These are phyloP conservation scores for Peromyscus californicus DNA, from an alignment of 2,113 vertebrate genomes.

Conservation along the genomic window DNA sequence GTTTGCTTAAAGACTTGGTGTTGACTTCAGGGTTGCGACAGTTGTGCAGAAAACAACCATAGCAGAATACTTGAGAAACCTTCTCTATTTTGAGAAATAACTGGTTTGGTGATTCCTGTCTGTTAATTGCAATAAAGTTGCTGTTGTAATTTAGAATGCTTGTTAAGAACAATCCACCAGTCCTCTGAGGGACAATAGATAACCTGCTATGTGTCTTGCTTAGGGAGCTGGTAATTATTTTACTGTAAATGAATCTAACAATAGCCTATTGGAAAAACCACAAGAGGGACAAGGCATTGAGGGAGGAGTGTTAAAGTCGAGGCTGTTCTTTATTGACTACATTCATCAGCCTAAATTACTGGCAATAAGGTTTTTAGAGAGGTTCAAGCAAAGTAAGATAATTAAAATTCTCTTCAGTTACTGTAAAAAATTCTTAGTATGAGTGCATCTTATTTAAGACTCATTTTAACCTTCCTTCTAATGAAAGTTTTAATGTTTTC, in stretches of 20 bases:
- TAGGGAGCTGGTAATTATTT: slow-evolving; percentile 84
- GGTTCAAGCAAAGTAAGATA: slow-evolving; percentile 73
- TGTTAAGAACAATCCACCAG: slow-evolving; percentile 75
- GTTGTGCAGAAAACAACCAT: slow-evolving; percentile 71
- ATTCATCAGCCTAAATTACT: slow-evolving; percentile 74
- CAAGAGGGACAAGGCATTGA: slow-evolving; percentile 65
- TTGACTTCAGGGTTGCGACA: slow-evolving; percentile 72
- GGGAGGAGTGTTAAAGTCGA: slow-evolving; percentile 61
- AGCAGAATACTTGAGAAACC: slow-evolving; percentile 61
- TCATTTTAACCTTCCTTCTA: slow-evolving; percentile 66
- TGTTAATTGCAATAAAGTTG: slow-evolving; percentile 81
- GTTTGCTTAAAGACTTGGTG: slow-evolving; percentile 64
- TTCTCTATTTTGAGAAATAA: slow-evolving; percentile 74
- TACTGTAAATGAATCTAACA: slow-evolving; percentile 82
- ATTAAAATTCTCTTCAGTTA: slow-evolving; percentile 75
- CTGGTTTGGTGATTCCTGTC: slow-evolving; percentile 74
- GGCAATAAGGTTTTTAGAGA: slow-evolving; percentile 71
- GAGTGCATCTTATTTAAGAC: slow-evolving; percentile 60
- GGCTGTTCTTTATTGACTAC: slow-evolving; percentile 71
- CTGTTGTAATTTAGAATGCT: slow-evolving; percentile 82
- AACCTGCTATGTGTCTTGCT: slow-evolving; percentile 82
- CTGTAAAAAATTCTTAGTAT: slow-evolving; percentile 55
- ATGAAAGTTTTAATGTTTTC: slow-evolving; percentile 66
- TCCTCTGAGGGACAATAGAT: slow-evolving; percentile 78
- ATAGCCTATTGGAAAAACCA: slow-evolving; percentile 68